Evolutionary conservation across 37 sponge, comb jelly and placozoan genomes (phyloP).

Genomic region (Tethya wilhelma): DNA sequence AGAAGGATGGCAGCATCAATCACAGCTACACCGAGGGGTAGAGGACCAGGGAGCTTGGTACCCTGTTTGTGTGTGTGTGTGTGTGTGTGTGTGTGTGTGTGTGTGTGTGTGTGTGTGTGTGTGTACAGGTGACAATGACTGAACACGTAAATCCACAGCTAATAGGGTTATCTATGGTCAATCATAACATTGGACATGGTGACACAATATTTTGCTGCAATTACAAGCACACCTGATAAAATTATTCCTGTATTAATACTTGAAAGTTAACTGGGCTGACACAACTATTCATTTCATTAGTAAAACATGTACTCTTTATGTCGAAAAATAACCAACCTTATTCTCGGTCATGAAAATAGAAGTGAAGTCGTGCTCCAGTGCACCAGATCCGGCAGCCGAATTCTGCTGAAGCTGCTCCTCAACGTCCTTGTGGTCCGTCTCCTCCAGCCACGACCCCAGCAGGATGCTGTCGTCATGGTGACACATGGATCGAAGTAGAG

Average conservation of each 20-base stretch:
- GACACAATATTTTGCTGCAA: no score
- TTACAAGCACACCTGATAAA: no score
- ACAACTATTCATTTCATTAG: no score
- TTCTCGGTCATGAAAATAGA: constrained; percentile 60
- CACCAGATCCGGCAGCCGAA: constrained; percentile 93
- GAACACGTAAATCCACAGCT: not conserved
- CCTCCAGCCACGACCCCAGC: constrained; percentile 89
- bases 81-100: not conserved
- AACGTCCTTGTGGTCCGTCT: constrained; percentile 86
- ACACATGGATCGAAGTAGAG: constrained; percentile 90
- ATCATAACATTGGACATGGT: no score
- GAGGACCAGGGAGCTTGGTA: constrained; percentile 69
- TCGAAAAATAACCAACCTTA: not conserved
- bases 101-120: not conserved
- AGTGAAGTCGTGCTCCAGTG: constrained; percentile 92
- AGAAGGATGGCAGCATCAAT: constrained; percentile 89
- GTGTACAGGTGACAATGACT: constrained; percentile 1
- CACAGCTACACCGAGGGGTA: constrained; percentile 95
- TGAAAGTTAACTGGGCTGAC: no score
- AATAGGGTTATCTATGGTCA: not conserved
- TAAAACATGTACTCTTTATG: no score
- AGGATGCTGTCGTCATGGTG: constrained; percentile 89
- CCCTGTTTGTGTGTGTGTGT: constrained; percentile 9
- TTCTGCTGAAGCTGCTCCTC: constrained; percentile 90
- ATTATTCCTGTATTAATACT: no score